Percentiles rank a stretch among this genome's conserved stretches.
These are phyloP conservation scores for Actinostola sp. DNA, from an alignment of 92 coral and sea anemone genomes.

Conservation along the genomic window DNA sequence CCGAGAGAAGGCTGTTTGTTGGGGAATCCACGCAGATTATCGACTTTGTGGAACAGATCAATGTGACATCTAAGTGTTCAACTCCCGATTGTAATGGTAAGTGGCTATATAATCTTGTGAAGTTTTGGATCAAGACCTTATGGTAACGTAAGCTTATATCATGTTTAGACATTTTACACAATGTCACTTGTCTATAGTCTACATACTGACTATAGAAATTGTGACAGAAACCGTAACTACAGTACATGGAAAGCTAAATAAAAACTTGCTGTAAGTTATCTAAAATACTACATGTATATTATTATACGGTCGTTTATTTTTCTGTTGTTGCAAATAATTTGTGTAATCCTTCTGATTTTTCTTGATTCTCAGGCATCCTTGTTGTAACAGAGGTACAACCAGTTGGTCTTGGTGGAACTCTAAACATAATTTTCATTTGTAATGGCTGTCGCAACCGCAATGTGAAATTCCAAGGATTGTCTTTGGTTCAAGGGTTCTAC, in stretches of 20 bases:
- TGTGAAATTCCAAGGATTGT: neutral
- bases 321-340: neutral
- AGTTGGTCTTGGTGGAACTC: neutral
- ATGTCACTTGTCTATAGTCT: neutral
- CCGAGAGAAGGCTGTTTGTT: too few relatives aligned
- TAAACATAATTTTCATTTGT: too few relatives aligned
- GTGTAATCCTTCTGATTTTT: too few relatives aligned
- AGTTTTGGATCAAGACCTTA: neutral
- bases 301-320: neutral
- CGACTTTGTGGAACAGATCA: neutral
- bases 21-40: neutral
- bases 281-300: too few relatives aligned
- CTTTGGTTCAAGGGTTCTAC: neutral
- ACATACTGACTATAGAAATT: too few relatives aligned
- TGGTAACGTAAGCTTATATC: neutral
- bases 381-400: neutral
- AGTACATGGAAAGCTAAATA: too few relatives aligned
- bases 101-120: neutral
- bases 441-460: neutral
- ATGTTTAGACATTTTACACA: neutral
- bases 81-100: slow-evolving; percentile 6
- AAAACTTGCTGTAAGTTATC: too few relatives aligned
- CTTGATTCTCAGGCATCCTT: neutral
- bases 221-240: too few relatives aligned
- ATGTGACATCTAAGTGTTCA: neutral